Base-by-base conservation (phyloP, 1,140 invertebrate species). In the Zaprionus gabonicus region DNA sequence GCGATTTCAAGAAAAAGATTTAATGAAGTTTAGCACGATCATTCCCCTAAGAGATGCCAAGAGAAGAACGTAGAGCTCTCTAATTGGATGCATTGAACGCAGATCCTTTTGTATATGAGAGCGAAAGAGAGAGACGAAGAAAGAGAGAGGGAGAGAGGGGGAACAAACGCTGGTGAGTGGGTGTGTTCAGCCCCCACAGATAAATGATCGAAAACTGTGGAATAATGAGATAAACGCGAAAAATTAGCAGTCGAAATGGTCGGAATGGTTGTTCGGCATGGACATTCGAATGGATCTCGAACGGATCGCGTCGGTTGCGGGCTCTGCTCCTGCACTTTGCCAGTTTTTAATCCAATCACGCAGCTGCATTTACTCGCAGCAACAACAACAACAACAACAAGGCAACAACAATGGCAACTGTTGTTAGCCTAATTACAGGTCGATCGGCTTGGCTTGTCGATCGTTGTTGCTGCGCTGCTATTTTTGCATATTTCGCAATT, bases 151-250 rank as follows among this genome's bases (percentile, higher is more conserved):
- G 27, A 44, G 34, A 12, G 17, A 15, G 65, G 12, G 17, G 23
- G 49, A 7, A 34, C 2, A 7, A n/a, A 20, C 36, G 4, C 13
- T 46, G 44, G 17, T 36, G 56, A 59, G 56, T 46, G 66, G 46
- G 51, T 71, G 59, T 41, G 69, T 64, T 75, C 76, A 17, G 71
- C 75, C 72, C 84, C 71, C 68, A 81, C 87, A 87, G 83, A 84
- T 91, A 91, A 91, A 91, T 87, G 88, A 78, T 88, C 76, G 72
- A 91, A 91, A 91, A 83, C 86, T 91, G 88, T 88, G 83, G 87
- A 91, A 91, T 91, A 91, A 91, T 91, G 87, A 91, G 87, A 91
- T 91, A 91, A 91, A 91, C 83, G 87, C 87, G 87, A 91, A 91
- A 91, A 91, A 91, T 91, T 91, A 91, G 83, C 87, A 71, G 87